phyloP scores from a whole-genome alignment of 30 jellyfish, hydroid and myxozoan genomes.

The Turritopsis rubra region DNA sequence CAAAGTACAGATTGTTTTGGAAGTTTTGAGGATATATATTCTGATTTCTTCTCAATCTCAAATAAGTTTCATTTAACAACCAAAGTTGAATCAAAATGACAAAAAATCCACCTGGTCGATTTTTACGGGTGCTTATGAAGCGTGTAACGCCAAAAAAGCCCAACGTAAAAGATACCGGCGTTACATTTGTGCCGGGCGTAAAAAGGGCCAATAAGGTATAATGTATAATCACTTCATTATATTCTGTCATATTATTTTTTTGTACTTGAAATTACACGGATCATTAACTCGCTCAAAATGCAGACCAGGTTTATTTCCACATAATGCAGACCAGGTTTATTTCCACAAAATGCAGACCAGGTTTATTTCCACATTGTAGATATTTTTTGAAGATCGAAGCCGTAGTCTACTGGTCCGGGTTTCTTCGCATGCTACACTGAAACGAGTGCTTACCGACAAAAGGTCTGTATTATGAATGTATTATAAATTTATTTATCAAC shows the following conservation, averaged over 20 bases:
- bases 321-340: background rate
- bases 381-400: constrained; percentile 57
- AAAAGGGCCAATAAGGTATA: background rate
- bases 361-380: constrained; percentile 16
- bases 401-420: constrained; percentile 42
- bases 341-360: background rate
- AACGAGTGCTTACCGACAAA: constrained; percentile 43
- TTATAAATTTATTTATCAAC: too few species aligned
- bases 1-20: too few species aligned
- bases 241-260: background rate
- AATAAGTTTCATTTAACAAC: too few species aligned
- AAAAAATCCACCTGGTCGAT: too few species aligned
- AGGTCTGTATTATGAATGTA: constrained; percentile 53
- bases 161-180: too few species aligned
- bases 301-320: background rate
- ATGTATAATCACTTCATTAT: background rate
- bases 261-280: background rate
- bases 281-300: background rate
- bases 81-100: too few species aligned
- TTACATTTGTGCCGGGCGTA: background rate
- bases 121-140: too few species aligned
- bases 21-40: too few species aligned
- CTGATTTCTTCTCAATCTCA: too few species aligned
- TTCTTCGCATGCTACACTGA: constrained; percentile 26
- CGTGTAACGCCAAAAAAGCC: too few species aligned